Evolutionary conservation across 1,140 invertebrate genomes (phyloP).

Genomic region (Anoplophora glabripennis): DNA sequence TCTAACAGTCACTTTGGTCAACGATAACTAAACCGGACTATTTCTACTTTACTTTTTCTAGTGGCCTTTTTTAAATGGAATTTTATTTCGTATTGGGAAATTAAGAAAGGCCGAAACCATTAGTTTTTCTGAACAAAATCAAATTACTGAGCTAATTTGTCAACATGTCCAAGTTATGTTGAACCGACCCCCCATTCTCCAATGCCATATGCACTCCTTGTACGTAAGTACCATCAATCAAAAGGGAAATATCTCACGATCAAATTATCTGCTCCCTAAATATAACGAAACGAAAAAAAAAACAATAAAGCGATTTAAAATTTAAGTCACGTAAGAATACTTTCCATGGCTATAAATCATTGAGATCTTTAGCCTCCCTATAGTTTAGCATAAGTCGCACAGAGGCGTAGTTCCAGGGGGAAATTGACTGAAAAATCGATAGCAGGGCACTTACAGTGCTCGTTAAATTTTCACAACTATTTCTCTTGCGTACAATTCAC

Average conservation of each 20-base stretch:
- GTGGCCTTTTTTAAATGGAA: no score
- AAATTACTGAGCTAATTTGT: slow-evolving; percentile 24
- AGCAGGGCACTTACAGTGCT: no score
- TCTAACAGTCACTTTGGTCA: no score
- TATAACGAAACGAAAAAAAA: slow-evolving; percentile 28
- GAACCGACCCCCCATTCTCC: not conserved
- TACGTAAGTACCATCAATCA: slow-evolving; percentile 30
- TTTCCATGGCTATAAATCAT: slow-evolving; percentile 39
- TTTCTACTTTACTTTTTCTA: no score
- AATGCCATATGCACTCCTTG: slow-evolving; percentile 4
- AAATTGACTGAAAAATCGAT: no score
- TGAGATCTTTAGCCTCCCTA: slow-evolving; percentile 31
- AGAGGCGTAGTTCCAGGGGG: no score
- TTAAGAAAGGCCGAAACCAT: no score
- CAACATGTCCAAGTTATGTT: slow-evolving; percentile 9
- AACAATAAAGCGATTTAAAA: slow-evolving; percentile 46
- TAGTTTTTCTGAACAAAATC: no score
- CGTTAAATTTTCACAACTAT: no score
- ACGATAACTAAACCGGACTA: no score
- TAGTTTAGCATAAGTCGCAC: not conserved
- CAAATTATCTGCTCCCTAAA: slow-evolving; percentile 34
- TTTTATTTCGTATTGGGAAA: no score
- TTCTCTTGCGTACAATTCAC: no score
- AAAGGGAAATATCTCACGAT: slow-evolving; percentile 38
- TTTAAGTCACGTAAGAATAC: slow-evolving; percentile 42